Conservation (phyloP, 2,113 vertebrate genomes). For the Sphyrna mokarran region DNA sequence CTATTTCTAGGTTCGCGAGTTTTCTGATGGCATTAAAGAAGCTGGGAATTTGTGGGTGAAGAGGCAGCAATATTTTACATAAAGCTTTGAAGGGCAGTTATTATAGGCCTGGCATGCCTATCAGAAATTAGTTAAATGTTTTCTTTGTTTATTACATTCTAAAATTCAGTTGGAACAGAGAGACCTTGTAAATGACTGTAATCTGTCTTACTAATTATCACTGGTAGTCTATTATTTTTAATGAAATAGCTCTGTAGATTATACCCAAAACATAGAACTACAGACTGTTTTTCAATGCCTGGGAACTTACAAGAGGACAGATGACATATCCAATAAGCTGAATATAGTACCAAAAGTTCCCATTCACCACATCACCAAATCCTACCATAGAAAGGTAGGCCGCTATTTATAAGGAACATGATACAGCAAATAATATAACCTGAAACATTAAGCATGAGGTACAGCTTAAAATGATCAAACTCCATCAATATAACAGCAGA, state of each 20-base stretch:
- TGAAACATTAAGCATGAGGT: neutral
- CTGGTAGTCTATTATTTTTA: neutral
- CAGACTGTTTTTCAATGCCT: neutral
- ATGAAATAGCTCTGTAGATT: neutral
- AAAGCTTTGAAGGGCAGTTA: neutral
- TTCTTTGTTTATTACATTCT: neutral
- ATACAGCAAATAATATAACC: neutral
- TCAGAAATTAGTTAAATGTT: neutral
- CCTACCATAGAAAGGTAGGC: neutral
- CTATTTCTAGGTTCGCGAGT: neutral
- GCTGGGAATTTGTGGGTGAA: too few species aligned
- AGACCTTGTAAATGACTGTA: neutral
- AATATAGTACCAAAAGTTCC: neutral
- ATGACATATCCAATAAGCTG: neutral
- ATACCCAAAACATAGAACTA: neutral
- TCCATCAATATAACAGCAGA: neutral
- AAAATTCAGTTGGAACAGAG: neutral
- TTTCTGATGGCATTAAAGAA: neutral
- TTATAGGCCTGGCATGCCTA: neutral
- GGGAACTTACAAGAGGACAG: neutral
- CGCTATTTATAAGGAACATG: neutral
- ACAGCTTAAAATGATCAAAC: neutral
- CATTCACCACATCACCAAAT: neutral
- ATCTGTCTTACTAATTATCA: neutral
- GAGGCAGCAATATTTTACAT: too few species aligned